Percentiles rank a stretch among this genome's conserved stretches.
Evolutionary conservation across 92 coral and sea anemone species (phyloP).

Genomic region (Chrysogorgia sp.): DNA sequence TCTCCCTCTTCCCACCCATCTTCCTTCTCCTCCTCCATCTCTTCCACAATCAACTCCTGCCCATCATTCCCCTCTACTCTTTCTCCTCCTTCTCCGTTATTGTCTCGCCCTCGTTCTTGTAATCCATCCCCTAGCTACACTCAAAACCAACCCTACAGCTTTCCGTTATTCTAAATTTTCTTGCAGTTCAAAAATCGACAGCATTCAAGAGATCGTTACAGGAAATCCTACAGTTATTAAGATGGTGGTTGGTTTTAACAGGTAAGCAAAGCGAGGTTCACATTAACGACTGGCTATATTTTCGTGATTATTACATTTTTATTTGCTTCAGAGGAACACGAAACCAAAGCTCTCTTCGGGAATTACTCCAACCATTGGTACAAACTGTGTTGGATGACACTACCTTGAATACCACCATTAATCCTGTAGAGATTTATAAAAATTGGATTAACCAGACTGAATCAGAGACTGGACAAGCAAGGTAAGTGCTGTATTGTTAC

Average conservation of each 20-base stretch:
- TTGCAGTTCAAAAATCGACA: slow-evolving; percentile 85
- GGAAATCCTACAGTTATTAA: slow-evolving; percentile 97
- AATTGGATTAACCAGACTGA: slow-evolving; percentile 96
- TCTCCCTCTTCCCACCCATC: no score
- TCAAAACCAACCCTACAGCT: no score
- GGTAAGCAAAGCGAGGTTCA: slow-evolving; percentile 54
- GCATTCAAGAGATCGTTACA: slow-evolving; percentile 89
- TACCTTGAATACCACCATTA: slow-evolving; percentile 80
- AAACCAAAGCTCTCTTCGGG: slow-evolving; percentile 88
- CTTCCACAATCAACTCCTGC: no score
- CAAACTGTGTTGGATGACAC: slow-evolving; percentile 83
- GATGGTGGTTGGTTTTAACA: slow-evolving; percentile 95
- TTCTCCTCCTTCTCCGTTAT: no score
- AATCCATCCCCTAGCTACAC: no score
- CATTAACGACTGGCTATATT: neutral
- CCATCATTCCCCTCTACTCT: no score
- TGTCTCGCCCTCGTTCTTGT: no score
- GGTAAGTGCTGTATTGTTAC: no score
- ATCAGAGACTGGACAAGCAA: slow-evolving; percentile 88
- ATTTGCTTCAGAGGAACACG: slow-evolving; percentile 70
- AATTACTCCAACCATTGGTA: slow-evolving; percentile 85
- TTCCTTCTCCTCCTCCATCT: no score
- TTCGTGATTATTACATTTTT: neutral
- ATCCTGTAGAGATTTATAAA: slow-evolving; percentile 93
- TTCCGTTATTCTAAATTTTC: no score